Evolutionary conservation across 2,113 vertebrate genomes (phyloP).

Genomic region (Bos javanicus): DNA sequence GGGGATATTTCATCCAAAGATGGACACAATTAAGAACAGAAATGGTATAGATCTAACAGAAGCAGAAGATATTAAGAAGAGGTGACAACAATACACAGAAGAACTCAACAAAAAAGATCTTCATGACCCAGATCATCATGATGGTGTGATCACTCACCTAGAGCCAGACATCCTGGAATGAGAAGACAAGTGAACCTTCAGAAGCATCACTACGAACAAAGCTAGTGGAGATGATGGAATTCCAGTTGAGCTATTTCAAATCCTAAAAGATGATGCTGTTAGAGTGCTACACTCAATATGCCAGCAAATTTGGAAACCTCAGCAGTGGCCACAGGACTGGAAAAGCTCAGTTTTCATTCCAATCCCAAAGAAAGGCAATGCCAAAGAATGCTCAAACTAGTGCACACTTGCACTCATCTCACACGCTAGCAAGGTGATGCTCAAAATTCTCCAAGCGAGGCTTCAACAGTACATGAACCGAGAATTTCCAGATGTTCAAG

Average conservation of each 20-base stretch:
- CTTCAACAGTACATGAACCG: background rate
- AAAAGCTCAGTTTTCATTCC: background rate
- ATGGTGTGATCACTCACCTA: background rate
- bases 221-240: background rate
- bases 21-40: background rate
- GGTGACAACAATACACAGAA: background rate
- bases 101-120: background rate
- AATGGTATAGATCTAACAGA: background rate
- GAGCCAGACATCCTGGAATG: background rate
- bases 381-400: background rate
- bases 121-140: accelerated
- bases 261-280: background rate
- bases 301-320: background rate
- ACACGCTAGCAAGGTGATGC: background rate
- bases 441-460: background rate
- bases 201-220: background rate
- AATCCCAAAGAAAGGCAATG: background rate
- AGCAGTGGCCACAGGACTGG: background rate
- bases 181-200: background rate
- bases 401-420: background rate
- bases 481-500: background rate
- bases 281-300: background rate
- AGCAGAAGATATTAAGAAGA: background rate
- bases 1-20: background rate
- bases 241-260: background rate